Evolutionary conservation across 2,113 vertebrate genomes (phyloP).

Genomic region (Brachyistius frenatus): DNA sequence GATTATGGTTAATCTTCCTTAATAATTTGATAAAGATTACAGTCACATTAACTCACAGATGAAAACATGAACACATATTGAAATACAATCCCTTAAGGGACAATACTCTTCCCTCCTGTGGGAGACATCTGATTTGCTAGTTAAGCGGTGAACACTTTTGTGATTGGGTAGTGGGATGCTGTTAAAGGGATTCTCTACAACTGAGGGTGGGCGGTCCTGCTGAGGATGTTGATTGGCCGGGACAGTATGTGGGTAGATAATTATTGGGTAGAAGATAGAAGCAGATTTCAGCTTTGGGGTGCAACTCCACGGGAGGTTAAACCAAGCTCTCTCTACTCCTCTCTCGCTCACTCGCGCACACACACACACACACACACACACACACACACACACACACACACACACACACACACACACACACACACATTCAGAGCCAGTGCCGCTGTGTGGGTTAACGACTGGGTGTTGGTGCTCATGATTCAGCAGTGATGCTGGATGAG

Average conservation of each 20-base stretch:
- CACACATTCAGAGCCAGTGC: background rate
- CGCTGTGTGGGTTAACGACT: constrained; percentile 45
- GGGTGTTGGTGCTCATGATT: constrained; percentile 50
- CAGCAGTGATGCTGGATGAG: constrained; percentile 40
- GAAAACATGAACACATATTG: constrained; percentile 16
- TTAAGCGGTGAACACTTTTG: constrained; percentile 19
- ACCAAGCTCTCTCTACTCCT: constrained; percentile 30
- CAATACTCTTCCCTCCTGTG: background rate
- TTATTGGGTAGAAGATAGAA: constrained; percentile 67
- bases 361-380: no score
- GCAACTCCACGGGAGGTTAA: constrained; percentile 66
- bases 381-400: no score
- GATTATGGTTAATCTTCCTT: constrained; percentile 21
- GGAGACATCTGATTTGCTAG: constrained; percentile 47
- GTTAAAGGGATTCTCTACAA: constrained; percentile 45
- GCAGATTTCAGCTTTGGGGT: constrained; percentile 72
- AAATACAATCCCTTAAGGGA: constrained; percentile 24
- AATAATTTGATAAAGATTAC: constrained; percentile 10
- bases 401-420: no score
- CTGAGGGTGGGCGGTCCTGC: constrained; percentile 44
- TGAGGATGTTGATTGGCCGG: constrained; percentile 62
- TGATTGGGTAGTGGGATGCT: constrained; percentile 53
- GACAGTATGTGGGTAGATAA: constrained; percentile 67
- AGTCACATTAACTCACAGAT: constrained; percentile 2
- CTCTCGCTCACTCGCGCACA: background rate